phyloP scores from a whole-genome alignment of 2,888 invertebrate species.

The Belgica antarctica region DNA sequence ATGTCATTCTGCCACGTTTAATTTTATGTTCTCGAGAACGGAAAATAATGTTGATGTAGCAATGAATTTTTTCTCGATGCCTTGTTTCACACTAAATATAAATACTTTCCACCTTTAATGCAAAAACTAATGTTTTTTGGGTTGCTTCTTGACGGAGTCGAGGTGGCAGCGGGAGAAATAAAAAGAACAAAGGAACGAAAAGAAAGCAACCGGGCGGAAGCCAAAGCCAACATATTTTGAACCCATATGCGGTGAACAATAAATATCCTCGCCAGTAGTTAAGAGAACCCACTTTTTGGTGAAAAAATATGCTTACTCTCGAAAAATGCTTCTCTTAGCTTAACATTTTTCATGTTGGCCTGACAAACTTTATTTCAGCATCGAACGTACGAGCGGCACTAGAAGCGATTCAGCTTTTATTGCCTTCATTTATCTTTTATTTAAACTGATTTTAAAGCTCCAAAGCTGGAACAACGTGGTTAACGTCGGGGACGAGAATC shows the following conservation, averaged over 20 bases:
- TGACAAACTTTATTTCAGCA: not conserved
- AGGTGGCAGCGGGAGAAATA: not conserved
- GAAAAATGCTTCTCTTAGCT: not conserved
- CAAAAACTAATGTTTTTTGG: conserved; percentile 6
- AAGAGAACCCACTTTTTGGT: not conserved
- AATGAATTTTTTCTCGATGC: not conserved
- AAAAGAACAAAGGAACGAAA: not conserved
- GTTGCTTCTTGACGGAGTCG: not conserved
- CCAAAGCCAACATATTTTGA: conserved; percentile 36
- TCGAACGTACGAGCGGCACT: no score
- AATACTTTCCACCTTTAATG: conserved; percentile 16
- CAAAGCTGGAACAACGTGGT: no score
- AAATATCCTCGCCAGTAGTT: conserved; percentile 34
- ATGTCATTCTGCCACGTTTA: conserved; percentile 16
- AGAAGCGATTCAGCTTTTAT: conserved; percentile 1
- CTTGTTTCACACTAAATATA: conserved; percentile 9
- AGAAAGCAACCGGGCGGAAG: conserved; percentile 32
- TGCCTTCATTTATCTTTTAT: not conserved
- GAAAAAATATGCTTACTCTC: conserved; percentile 36
- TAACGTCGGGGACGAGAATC: not conserved
- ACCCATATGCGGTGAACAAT: conserved; percentile 39
- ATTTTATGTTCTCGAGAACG: not conserved
- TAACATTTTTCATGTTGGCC: not conserved
- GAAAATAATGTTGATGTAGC: not conserved
- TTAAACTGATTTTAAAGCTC: not conserved